Percentiles rank a stretch among this genome's conserved stretches.
Conservation (phyloP, 1,140 invertebrate species). For the Cotesia glomerata region DNA sequence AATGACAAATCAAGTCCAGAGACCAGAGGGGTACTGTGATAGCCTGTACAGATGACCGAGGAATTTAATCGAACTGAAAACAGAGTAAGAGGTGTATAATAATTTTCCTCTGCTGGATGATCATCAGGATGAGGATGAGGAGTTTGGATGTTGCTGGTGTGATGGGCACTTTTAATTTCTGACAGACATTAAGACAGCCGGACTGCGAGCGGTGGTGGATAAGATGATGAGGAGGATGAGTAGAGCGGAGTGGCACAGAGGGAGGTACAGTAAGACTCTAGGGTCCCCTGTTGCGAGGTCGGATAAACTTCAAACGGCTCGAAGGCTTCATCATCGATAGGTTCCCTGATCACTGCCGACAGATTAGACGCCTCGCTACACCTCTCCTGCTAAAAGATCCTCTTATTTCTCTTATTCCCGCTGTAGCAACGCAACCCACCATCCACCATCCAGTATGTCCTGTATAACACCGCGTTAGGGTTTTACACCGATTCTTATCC, state of each 20-base stretch:
- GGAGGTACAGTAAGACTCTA: conserved; percentile 24
- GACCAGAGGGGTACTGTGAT: too few relatives aligned
- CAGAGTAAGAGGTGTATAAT: too few relatives aligned
- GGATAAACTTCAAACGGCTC: conserved; percentile 59
- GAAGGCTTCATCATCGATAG: conserved; percentile 63
- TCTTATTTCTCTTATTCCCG: conserved; percentile 35
- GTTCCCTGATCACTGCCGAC: conserved; percentile 60
- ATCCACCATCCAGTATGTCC: conserved; percentile 11
- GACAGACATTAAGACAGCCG: conserved; percentile 50
- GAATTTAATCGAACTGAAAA: too few relatives aligned
- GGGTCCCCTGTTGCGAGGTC: conserved; percentile 53
- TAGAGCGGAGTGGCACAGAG: conserved; percentile 14
- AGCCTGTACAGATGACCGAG: too few relatives aligned
- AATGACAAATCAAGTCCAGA: too few relatives aligned
- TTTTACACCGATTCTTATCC: too few relatives aligned
- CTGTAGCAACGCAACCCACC: conserved; percentile 1
- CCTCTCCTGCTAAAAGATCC: conserved; percentile 32
- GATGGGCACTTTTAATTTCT: conserved; percentile 44
- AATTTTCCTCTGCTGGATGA: too few relatives aligned
- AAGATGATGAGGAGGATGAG: conserved; percentile 11
- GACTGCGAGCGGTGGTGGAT: conserved; percentile 32
- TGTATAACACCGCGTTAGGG: not conserved
- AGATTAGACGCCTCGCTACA: conserved; percentile 55
- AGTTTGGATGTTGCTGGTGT: not conserved
- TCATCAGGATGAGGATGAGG: too few relatives aligned